These are phyloP conservation scores for Drosophila varians DNA, from an alignment of 1,140 invertebrate species.

Conservation along the genomic window DNA sequence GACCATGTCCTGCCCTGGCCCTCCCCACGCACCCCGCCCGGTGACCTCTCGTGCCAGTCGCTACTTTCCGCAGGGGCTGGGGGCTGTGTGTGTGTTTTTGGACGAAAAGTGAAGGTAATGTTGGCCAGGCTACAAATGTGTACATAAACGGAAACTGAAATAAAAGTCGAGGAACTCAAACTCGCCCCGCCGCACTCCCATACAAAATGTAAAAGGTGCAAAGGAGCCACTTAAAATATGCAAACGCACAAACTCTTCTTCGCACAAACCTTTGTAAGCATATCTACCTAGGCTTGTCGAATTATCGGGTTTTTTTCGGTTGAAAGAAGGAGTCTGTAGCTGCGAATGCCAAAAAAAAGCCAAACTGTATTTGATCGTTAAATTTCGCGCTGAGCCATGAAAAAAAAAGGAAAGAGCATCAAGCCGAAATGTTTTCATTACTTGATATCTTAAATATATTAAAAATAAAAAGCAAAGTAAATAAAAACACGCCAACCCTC, in stretches of 20 bases:
- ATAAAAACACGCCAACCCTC: too few relatives aligned
- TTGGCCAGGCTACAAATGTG: slow-evolving; percentile 67
- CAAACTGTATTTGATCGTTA: slow-evolving; percentile 70
- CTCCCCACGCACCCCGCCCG: background rate
- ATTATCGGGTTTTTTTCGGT: background rate
- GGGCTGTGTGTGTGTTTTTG: slow-evolving; percentile 26
- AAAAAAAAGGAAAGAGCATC: background rate
- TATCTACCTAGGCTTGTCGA: slow-evolving; percentile 12
- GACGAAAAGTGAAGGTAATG: slow-evolving; percentile 76
- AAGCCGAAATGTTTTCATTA: too few relatives aligned
- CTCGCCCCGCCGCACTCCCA: slow-evolving; percentile 41
- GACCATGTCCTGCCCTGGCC: too few relatives aligned
- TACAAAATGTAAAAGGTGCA: slow-evolving; percentile 72
- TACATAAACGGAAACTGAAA: slow-evolving; percentile 78
- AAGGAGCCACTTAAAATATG: slow-evolving; percentile 58
- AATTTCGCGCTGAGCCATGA: slow-evolving; percentile 49
- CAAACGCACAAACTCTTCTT: slow-evolving; percentile 30
- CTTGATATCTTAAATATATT: too few relatives aligned
- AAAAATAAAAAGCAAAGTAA: too few relatives aligned
- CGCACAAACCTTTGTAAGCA: slow-evolving; percentile 1
- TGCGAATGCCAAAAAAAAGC: too few relatives aligned
- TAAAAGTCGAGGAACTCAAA: slow-evolving; percentile 70
- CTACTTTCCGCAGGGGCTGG: slow-evolving; percentile 5
- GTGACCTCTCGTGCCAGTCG: slow-evolving; percentile 69
- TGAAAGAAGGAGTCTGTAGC: slow-evolving; percentile 47